Conservation (phyloP, 2,113 vertebrate genomes). For the Chitala chitala region DNA sequence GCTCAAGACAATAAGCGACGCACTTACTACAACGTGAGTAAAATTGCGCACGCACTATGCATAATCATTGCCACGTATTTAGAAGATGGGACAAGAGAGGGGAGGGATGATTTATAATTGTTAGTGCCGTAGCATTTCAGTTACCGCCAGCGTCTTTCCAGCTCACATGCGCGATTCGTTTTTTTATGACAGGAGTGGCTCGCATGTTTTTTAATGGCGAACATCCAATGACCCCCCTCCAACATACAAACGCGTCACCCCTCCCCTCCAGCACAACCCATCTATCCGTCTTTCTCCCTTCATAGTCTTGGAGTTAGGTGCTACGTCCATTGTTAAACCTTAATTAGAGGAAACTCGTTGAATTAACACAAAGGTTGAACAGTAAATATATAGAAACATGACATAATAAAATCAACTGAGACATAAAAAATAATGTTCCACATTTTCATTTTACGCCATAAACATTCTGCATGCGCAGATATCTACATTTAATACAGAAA, state of each 20-base stretch:
- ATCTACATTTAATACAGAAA: no score
- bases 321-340: constrained; percentile 67
- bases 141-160: not conserved
- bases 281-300: constrained; percentile 33
- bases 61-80: not conserved
- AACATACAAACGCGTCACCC: constrained; percentile 26
- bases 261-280: constrained; percentile 29
- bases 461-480: no score
- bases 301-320: constrained; percentile 57
- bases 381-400: no score
- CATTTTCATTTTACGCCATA: no score
- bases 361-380: not conserved
- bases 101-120: not conserved
- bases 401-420: no score
- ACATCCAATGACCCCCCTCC: constrained; percentile 57
- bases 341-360: constrained; percentile 65
- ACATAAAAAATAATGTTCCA: no score
- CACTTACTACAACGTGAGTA: no score
- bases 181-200: constrained; percentile 53
- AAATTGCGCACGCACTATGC: no score
- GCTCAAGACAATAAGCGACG: no score
- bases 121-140: constrained; percentile 17
- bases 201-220: constrained; percentile 66
- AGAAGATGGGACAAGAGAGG: not conserved
- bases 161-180: constrained; percentile 22